Percentiles rank a stretch among this genome's conserved stretches.
Conservation (phyloP, 1,140 invertebrate species). For the Pissodes strobi region DNA sequence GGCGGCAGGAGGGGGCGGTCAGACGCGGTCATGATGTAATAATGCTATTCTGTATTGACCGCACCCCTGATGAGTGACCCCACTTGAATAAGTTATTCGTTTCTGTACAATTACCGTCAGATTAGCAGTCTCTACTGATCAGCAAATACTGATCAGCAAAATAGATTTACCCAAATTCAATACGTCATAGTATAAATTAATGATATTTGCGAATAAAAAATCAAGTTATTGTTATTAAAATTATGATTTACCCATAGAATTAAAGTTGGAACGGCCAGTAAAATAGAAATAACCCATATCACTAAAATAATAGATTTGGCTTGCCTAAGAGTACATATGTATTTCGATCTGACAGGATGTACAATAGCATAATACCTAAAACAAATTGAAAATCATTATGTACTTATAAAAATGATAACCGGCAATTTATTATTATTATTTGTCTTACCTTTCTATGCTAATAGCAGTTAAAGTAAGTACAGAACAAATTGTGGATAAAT, state of each 20-base stretch:
- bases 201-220: no score
- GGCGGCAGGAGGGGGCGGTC: no score
- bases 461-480: slow-evolving; percentile 79
- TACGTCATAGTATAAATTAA: no score
- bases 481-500: slow-evolving; percentile 75
- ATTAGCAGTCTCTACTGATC: no score
- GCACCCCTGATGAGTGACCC: no score
- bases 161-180: no score
- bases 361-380: slow-evolving; percentile 78
- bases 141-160: no score
- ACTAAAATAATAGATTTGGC: slow-evolving; percentile 66
- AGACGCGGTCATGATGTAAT: no score
- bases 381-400: slow-evolving; percentile 27
- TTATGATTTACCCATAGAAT: slow-evolving; percentile 61
- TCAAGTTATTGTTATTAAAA: no score
- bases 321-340: slow-evolving; percentile 72
- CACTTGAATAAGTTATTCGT: no score
- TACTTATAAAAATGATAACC: neutral
- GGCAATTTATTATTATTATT: neutral
- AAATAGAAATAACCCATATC: slow-evolving; percentile 67
- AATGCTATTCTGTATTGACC: no score
- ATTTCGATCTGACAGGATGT: slow-evolving; percentile 75
- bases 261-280: slow-evolving; percentile 64
- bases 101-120: no score
- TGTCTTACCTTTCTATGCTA: slow-evolving; percentile 73